Evolutionary conservation across 2,888 invertebrate genomes (phyloP), one percentile per base, ranked within the genome.

Genomic region (Cinara cedri): DNA sequence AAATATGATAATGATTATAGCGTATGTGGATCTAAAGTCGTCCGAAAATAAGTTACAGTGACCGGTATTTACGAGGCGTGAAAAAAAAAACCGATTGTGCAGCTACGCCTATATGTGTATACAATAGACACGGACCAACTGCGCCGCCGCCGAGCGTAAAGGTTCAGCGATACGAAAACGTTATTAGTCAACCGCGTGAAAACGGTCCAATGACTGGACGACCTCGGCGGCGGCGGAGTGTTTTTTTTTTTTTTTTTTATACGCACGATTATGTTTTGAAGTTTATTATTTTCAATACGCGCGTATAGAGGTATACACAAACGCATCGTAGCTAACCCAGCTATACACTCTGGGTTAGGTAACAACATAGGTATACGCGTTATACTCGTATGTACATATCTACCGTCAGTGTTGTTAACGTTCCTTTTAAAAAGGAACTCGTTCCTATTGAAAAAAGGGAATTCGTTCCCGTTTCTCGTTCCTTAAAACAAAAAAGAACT

Each of bases 181-280:
- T 19, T 57, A 21, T 55, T 57, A 55, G 71, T 71, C 42, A 71
- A 71, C 55, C 44, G 21, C 71, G 44, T 71, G 71, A 71, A 70
- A 71, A 71, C 71, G 16, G 44, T 55, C 71, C 55, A 42, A 71
- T 21, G 71, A 71, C 71, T 57, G 71, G 71, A 71, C 21, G 71
- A 71, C 71, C 71, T 71, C 71, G 71, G 60, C 13, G 49, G 26
- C 26, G 13, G 16, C 24, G 14, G 11, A 42, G 54, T 54, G 11
- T 51, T 51, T 68, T 49, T 66, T 19, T 65, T 34, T n/a, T 62
- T 46, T 49, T 51, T 55, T 14, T 42, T 55, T 21, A 55, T 10
- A 55, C 55, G 71, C 54, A 34, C 54, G 70, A 70, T 70, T 54
- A 14, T 55, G 54, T 55, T 55, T 54, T 8, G 13, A 54, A 70